Percentiles rank a stretch among this genome's conserved stretches.
Evolutionary conservation across 2,888 invertebrate species (phyloP).

Genomic region (Nasonia oneida): DNA sequence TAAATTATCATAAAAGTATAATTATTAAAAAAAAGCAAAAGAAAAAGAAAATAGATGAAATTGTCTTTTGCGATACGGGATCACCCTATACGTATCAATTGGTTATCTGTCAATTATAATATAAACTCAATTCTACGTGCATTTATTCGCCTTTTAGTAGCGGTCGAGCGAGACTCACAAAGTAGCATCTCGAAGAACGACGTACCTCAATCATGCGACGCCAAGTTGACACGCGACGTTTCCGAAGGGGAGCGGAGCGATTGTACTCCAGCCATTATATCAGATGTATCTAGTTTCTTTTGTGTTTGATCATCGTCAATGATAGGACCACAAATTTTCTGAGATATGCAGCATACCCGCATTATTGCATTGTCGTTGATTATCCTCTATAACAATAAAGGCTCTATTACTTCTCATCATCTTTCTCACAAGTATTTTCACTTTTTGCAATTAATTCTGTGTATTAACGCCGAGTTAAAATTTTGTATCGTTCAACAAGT

Average conservation of each 20-base stretch:
- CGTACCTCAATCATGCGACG: slow-evolving; percentile 37
- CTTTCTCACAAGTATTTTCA: background rate
- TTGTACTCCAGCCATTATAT: background rate
- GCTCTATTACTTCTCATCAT: background rate
- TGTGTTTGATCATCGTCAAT: background rate
- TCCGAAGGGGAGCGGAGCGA: background rate
- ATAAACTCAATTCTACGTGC: slow-evolving; percentile 68
- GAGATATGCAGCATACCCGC: slow-evolving; percentile 20
- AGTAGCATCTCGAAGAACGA: slow-evolving; percentile 20
- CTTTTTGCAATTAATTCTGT: background rate
- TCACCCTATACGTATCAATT: slow-evolving; percentile 75
- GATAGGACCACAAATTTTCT: slow-evolving; percentile 3
- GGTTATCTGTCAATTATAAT: slow-evolving; percentile 78
- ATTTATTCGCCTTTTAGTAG: slow-evolving; percentile 62
- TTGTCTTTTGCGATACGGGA: slow-evolving; percentile 73
- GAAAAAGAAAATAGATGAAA: slow-evolving; percentile 58
- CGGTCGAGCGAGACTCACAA: slow-evolving; percentile 15
- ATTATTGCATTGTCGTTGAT: background rate
- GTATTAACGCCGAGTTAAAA: background rate
- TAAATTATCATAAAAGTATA: slow-evolving; percentile 23
- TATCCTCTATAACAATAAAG: background rate
- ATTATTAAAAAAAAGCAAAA: background rate
- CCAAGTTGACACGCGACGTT: slow-evolving; percentile 46
- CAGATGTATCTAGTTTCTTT: background rate
- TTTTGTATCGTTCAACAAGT: background rate